Conservation (phyloP, 2,797 vertebrate species). For the Peromyscus aztecus region DNA sequence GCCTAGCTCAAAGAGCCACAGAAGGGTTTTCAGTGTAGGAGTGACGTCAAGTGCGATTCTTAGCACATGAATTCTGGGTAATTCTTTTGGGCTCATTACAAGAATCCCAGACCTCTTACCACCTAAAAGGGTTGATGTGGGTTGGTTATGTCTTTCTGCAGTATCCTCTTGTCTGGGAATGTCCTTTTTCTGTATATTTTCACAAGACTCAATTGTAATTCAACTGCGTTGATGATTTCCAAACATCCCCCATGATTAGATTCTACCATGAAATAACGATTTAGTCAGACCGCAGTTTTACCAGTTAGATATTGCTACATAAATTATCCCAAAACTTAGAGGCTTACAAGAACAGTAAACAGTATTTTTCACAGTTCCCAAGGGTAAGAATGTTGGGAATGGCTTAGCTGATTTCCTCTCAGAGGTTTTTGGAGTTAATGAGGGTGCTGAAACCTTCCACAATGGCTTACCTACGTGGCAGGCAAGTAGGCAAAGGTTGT, state of each 20-base stretch:
- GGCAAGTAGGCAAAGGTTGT: neutral
- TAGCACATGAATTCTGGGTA: neutral
- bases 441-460: neutral
- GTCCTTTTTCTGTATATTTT: neutral
- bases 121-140: neutral
- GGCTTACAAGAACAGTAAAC: neutral
- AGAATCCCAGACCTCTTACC: neutral
- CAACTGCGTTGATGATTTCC: neutral
- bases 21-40: constrained; percentile 15
- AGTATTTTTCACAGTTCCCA: neutral
- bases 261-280: neutral
- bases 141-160: neutral
- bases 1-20: neutral
- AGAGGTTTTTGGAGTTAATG: neutral
- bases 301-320: neutral
- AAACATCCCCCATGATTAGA: neutral
- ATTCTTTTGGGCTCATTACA: neutral
- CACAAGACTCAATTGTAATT: neutral
- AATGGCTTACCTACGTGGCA: neutral
- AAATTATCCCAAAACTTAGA: neutral
- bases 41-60: neutral
- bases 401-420: neutral
- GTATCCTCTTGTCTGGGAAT: constrained; percentile 2
- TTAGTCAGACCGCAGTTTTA: neutral
- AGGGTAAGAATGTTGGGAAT: neutral